Evolutionary conservation across 1,140 invertebrate genomes (phyloP).

Genomic region (Babylonia areolata): DNA sequence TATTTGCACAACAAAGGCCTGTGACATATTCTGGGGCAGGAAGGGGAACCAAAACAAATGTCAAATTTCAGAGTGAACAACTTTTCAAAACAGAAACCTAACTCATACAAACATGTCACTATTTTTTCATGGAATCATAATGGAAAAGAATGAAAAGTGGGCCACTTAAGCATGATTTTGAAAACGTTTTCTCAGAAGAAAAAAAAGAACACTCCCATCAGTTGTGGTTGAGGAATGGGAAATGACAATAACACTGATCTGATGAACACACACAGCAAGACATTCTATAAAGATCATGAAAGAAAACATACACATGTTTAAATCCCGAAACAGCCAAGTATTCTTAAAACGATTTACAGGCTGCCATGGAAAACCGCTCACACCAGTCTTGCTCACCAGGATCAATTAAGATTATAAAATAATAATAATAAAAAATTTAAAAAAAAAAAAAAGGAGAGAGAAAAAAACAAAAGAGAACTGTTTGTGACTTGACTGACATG

Average conservation of each 20-base stretch:
- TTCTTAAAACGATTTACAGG: no score
- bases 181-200: no score
- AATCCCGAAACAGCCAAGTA: no score
- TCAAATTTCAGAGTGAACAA: not conserved
- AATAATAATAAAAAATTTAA: no score
- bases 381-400: no score
- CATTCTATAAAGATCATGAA: not conserved
- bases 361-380: no score
- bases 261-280: not conserved
- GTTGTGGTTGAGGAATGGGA: not conserved
- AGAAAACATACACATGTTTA: not conserved
- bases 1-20: slow-evolving; percentile 30
- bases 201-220: not conserved
- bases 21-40: not conserved
- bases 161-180: not conserved
- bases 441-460: no score
- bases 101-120: not conserved
- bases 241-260: not conserved
- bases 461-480: not conserved
- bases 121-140: slow-evolving; percentile 1
- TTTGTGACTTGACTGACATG: not conserved
- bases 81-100: not conserved
- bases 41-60: not conserved
- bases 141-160: not conserved
- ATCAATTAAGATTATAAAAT: no score